phyloP scores from a whole-genome alignment of 2,797 vertebrate species.

The Pyrrhura leucotis region DNA sequence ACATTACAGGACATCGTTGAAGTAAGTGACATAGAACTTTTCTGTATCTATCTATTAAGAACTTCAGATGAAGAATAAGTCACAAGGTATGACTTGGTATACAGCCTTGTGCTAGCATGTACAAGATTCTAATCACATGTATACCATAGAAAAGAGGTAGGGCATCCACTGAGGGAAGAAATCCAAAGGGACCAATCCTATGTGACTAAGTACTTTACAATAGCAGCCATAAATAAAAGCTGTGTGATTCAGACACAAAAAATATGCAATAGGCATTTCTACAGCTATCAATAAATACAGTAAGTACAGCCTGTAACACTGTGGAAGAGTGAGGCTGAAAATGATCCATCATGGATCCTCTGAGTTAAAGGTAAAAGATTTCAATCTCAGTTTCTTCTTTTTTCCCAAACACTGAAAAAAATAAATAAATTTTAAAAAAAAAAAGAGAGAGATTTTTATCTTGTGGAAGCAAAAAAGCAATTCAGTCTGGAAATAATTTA shows the following conservation, averaged over 20 bases:
- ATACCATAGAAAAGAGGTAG: background rate
- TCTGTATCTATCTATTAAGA: background rate
- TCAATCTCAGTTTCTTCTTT: background rate
- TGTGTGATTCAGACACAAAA: background rate
- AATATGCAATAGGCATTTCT: background rate
- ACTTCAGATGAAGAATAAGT: background rate
- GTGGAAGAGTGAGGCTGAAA: background rate
- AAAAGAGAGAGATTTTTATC: background rate
- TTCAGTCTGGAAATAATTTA: background rate
- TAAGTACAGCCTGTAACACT: fast-evolving
- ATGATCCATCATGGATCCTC: background rate
- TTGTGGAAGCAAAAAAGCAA: background rate
- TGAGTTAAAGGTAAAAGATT: background rate
- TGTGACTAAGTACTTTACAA: background rate
- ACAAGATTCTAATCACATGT: background rate
- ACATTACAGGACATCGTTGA: background rate
- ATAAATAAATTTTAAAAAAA: background rate
- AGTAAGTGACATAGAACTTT: background rate
- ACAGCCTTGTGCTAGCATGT: background rate
- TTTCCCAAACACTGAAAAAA: background rate
- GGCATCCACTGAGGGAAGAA: background rate
- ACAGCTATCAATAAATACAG: background rate
- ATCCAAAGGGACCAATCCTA: background rate
- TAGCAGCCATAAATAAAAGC: background rate
- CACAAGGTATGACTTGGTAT: background rate